A percentile compares a stretch with the other conserved stretches of the same genome.
Conservation (phyloP, 2,888 invertebrate genomes). For the Cantharis nigra region DNA sequence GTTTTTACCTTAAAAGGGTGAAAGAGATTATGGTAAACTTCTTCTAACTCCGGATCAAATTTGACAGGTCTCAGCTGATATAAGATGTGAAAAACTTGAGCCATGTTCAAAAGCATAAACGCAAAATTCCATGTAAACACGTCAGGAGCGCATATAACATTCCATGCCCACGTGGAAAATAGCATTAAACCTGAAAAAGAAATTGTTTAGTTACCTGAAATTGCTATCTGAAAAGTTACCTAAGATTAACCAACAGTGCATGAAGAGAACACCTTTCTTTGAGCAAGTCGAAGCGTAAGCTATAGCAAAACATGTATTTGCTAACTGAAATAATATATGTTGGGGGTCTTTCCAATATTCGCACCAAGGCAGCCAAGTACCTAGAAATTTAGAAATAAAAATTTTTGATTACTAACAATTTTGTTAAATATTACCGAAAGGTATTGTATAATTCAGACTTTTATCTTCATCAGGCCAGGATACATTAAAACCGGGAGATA, state of each 20-base stretch:
- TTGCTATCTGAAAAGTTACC: slow-evolving; percentile 59
- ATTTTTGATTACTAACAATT: background rate
- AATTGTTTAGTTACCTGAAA: background rate
- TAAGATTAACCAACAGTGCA: slow-evolving; percentile 79
- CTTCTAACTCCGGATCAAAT: slow-evolving; percentile 82
- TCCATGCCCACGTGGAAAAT: slow-evolving; percentile 89
- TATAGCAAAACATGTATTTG: slow-evolving; percentile 78
- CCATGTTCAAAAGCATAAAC: slow-evolving; percentile 79
- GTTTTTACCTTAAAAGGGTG: slow-evolving; percentile 74
- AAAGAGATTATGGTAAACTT: slow-evolving; percentile 78
- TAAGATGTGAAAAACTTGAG: slow-evolving; percentile 78
- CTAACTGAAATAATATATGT: slow-evolving; percentile 74
- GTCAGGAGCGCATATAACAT: slow-evolving; percentile 83
- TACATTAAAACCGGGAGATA: slow-evolving; percentile 48
- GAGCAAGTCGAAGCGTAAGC: slow-evolving; percentile 80
- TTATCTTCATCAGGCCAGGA: slow-evolving; percentile 49
- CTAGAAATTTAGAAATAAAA: slow-evolving; percentile 41
- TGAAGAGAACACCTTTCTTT: slow-evolving; percentile 78
- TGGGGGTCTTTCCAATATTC: slow-evolving; percentile 76
- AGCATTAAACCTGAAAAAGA: slow-evolving; percentile 70
- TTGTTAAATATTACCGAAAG: slow-evolving; percentile 46
- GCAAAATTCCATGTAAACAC: slow-evolving; percentile 88
- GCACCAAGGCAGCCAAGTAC: slow-evolving; percentile 73
- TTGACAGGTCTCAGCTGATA: slow-evolving; percentile 83
- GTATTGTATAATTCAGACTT: slow-evolving; percentile 53